These are phyloP conservation scores for Strigamia maritima DNA, from an alignment of 2,888 invertebrate genomes.

Conservation along the genomic window DNA sequence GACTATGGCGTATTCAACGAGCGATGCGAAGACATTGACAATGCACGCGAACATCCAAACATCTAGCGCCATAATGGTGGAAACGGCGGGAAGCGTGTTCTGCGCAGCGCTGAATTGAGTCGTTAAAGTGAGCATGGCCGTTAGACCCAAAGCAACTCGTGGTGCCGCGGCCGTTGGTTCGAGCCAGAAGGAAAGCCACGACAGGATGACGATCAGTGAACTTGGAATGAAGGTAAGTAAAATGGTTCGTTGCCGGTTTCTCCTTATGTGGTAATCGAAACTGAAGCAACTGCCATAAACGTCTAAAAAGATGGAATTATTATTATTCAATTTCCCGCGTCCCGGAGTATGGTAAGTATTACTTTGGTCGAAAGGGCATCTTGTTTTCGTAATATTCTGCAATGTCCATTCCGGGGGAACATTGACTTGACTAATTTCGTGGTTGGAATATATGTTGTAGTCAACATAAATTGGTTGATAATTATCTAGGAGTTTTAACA, in stretches of 20 bases:
- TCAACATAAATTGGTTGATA: neutral
- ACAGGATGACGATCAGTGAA: neutral
- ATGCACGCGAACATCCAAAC: slow-evolving; percentile 12
- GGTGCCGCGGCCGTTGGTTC: neutral
- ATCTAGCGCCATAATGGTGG: slow-evolving; percentile 12
- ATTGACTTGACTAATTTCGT: neutral
- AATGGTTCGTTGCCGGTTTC: neutral
- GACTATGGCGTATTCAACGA: neutral
- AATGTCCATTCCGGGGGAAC: neutral
- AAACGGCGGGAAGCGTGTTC: neutral
- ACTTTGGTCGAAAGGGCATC: neutral
- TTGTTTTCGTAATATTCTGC: neutral
- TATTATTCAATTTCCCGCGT: too few relatives aligned
- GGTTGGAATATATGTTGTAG: neutral
- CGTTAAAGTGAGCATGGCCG: neutral
- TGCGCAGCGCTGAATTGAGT: neutral
- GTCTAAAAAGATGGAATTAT: neutral
- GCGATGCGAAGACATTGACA: neutral
- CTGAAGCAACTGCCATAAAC: neutral
- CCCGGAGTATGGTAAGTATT: too few relatives aligned
- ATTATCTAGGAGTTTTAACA: neutral
- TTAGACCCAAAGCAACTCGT: neutral
- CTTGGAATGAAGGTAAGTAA: neutral
- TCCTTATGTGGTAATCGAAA: neutral
- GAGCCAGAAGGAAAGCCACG: neutral